Evolutionary conservation across 2,888 invertebrate genomes (phyloP).

Genomic region (Rotaria magnacalcarata): DNA sequence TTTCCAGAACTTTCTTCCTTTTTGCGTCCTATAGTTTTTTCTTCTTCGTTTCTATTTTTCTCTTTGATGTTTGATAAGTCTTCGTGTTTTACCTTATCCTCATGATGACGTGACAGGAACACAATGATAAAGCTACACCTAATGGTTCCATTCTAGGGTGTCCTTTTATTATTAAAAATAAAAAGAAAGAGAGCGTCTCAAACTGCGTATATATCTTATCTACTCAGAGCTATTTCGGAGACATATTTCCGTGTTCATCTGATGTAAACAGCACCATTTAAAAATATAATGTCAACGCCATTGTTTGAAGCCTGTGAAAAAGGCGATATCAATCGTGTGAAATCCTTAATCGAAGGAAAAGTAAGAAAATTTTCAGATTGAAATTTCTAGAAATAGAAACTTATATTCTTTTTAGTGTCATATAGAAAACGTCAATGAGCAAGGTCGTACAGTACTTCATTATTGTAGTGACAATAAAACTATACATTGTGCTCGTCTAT

Average conservation of each 20-base stretch:
- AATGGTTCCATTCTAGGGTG: background rate
- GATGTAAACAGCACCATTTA: background rate
- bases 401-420: background rate
- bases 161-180: background rate
- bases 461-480: conserved; percentile 74
- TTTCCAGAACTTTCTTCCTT: too few relatives aligned
- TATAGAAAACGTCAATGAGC: conserved; percentile 48
- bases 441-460: conserved; percentile 72
- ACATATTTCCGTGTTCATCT: background rate
- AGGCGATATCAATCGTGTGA: background rate
- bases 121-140: background rate
- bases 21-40: background rate
- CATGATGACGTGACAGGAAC: background rate
- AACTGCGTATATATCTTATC: background rate
- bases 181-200: background rate
- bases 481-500: conserved; percentile 68
- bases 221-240: background rate
- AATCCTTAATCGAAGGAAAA: background rate
- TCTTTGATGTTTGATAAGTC: background rate
- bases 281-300: background rate
- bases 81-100: background rate
- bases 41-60: background rate
- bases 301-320: background rate
- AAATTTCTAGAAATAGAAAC: too few relatives aligned
- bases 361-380: background rate